A percentile compares a stretch with the other conserved stretches of the same genome.
Conservation (phyloP, 2,888 invertebrate species). For the Hermaeophaga mercurialis region DNA sequence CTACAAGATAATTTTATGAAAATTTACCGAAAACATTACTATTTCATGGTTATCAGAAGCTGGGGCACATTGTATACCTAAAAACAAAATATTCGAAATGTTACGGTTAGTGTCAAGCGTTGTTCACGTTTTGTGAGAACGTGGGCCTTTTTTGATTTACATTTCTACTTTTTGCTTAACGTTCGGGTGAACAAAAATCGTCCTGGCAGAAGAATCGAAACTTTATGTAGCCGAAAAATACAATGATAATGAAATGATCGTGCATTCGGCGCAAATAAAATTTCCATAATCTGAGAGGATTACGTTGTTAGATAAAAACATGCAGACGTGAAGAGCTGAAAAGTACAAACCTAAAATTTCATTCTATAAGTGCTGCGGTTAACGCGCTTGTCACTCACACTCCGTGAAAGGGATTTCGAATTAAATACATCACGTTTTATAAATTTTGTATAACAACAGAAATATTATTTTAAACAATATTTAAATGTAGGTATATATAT, state of each 20-base stretch:
- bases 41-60: too few relatives aligned
- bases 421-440: too few relatives aligned
- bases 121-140: constrained; percentile 9
- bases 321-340: neutral
- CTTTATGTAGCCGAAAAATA: constrained; percentile 22
- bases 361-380: neutral
- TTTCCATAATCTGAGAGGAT: constrained; percentile 17
- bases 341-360: neutral
- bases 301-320: neutral
- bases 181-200: constrained; percentile 12
- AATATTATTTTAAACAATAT: too few relatives aligned
- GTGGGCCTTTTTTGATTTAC: constrained; percentile 14
- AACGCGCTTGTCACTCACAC: too few relatives aligned
- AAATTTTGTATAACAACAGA: too few relatives aligned
- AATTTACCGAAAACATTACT: too few relatives aligned
- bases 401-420: too few relatives aligned
- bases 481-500: too few relatives aligned
- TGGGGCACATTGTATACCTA: too few relatives aligned
- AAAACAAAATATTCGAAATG: too few relatives aligned
- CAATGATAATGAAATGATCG: constrained; percentile 20
- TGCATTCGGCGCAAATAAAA: constrained; percentile 9
- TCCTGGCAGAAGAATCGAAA: constrained; percentile 9
- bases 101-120: constrained; percentile 11
- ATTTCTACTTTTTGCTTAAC: constrained; percentile 12
- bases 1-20: too few relatives aligned